A percentile compares a stretch with the other conserved stretches of the same genome.
Conservation (phyloP, 2,113 vertebrate genomes). For the Picathartes gymnocephalus region DNA sequence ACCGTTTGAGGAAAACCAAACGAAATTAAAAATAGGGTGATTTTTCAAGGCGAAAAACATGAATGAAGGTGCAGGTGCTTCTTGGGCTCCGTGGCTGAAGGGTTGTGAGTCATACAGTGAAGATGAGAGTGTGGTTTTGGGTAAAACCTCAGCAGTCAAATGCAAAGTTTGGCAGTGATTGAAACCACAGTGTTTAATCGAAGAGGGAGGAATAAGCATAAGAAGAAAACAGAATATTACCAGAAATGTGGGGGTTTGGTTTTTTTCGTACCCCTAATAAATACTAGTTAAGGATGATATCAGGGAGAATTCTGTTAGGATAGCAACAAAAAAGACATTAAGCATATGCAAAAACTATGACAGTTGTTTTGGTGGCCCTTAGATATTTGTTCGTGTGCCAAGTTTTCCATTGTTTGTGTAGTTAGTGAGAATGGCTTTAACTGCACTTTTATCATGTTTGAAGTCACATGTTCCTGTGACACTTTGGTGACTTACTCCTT, state of each 20-base stretch:
- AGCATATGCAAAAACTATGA: rapidly evolving
- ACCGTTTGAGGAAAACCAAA: neutral
- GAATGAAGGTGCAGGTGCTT: neutral
- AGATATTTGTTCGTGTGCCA: neutral
- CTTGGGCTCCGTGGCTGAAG: neutral
- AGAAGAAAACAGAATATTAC: neutral
- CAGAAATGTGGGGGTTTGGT: no score
- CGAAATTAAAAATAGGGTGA: rapidly evolving
- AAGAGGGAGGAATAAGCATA: neutral
- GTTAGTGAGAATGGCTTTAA: neutral
- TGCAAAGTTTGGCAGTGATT: neutral
- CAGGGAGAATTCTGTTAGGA: neutral
- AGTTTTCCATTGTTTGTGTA: neutral
- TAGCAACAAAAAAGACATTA: neutral
- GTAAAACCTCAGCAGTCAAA: neutral
- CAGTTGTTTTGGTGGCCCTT: neutral
- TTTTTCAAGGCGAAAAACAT: neutral
- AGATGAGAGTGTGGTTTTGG: neutral
- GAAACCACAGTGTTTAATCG: neutral
- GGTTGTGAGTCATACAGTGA: neutral
- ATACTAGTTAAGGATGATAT: neutral
- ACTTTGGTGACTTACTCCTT: neutral
- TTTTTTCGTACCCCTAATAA: rapidly evolving
- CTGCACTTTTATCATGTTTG: neutral
- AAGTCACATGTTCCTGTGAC: neutral